These are phyloP conservation scores for Mantis religiosa DNA, from an alignment of 2,888 invertebrate genomes.

Conservation along the genomic window DNA sequence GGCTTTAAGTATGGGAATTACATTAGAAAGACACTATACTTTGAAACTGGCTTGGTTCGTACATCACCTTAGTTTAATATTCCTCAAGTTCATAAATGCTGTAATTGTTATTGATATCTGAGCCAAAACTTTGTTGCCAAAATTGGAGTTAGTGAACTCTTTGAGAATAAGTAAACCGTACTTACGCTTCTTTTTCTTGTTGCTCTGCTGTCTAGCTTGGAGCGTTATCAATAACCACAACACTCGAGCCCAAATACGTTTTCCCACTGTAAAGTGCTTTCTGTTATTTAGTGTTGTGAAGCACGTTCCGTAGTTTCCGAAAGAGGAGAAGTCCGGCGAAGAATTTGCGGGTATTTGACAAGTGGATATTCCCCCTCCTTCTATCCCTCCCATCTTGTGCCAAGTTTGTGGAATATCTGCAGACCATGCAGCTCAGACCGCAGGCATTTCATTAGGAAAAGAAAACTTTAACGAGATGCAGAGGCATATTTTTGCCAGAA, in stretches of 20 bases:
- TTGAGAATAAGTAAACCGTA: background rate
- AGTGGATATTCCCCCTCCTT: background rate
- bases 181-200: background rate
- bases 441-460: background rate
- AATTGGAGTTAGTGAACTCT: background rate
- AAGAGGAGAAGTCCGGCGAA: background rate
- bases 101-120: background rate
- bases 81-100: too few species aligned
- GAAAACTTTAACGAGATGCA: background rate
- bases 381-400: background rate
- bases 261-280: background rate
- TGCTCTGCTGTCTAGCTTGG: background rate
- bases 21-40: too few species aligned
- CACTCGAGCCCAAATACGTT: background rate
- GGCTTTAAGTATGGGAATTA: too few species aligned
- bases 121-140: background rate
- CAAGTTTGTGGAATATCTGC: background rate
- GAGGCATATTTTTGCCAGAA: background rate
- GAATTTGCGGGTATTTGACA: background rate
- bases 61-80: too few species aligned
- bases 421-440: background rate
- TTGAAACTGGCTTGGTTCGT: too few species aligned
- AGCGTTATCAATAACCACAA: background rate
- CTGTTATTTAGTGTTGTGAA: background rate
- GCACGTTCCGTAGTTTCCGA: background rate